Conservation (phyloP, 2,113 vertebrate species). For the Corythornis cristatus region DNA sequence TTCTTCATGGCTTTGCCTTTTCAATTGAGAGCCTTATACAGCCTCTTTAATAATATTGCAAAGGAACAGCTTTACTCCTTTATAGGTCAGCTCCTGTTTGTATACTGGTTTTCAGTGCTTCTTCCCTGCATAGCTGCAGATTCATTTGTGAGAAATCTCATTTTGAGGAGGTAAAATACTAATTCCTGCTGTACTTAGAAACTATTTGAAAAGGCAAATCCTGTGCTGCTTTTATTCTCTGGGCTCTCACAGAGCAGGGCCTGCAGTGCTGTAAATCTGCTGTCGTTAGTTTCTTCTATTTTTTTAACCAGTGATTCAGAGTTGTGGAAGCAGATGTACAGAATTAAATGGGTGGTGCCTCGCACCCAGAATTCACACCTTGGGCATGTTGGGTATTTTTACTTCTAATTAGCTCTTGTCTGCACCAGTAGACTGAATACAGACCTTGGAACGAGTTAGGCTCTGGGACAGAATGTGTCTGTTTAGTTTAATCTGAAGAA, state of each 20-base stretch:
- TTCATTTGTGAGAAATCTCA: neutral
- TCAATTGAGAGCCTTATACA: neutral
- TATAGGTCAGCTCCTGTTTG: neutral
- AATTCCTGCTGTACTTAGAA: neutral
- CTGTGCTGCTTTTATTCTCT: neutral
- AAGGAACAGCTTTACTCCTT: neutral
- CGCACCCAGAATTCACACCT: neutral
- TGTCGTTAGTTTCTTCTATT: neutral
- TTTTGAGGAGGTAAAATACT: neutral
- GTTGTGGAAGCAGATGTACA: neutral
- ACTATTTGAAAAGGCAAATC: neutral
- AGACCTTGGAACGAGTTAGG: neutral
- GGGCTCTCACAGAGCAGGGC: neutral
- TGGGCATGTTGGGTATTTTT: neutral
- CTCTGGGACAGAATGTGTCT: neutral
- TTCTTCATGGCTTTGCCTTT: neutral
- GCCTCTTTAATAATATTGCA: neutral
- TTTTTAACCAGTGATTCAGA: neutral
- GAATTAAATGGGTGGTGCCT: neutral
- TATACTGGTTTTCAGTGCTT: neutral
- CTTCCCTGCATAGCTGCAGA: neutral
- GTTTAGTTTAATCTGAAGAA: neutral
- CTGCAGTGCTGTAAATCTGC: neutral
- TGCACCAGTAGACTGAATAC: neutral
- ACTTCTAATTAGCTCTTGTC: neutral